Evolutionary conservation across 2,113 vertebrate species (phyloP).

Genomic region (Xyliphius kryptos): DNA sequence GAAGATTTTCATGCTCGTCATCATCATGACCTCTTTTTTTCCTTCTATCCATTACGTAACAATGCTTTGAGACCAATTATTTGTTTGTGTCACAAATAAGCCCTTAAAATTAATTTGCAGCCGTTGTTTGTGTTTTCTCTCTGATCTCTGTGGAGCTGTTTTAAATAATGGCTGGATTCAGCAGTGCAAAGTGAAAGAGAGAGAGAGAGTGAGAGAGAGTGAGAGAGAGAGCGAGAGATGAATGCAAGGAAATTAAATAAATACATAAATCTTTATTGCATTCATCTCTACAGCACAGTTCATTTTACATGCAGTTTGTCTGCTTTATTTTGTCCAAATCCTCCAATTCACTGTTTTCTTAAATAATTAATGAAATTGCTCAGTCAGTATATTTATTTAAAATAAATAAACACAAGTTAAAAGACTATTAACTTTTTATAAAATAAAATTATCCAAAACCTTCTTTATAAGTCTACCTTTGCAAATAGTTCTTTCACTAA

Average conservation of each 20-base stretch:
- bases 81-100: constrained; percentile 40
- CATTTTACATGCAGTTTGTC: background rate
- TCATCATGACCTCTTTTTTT: constrained; percentile 15
- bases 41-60: constrained; percentile 28
- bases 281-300: background rate
- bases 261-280: constrained; percentile 2
- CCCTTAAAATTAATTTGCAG: constrained; percentile 45
- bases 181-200: background rate
- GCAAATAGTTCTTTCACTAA: no score
- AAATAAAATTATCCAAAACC: no score
- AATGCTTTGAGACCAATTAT: constrained; percentile 40
- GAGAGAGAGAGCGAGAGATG: no score
- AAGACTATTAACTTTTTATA: no score
- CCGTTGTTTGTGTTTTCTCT: constrained; percentile 37
- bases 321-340: background rate
- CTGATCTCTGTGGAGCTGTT: constrained; percentile 32
- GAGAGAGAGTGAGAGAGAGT: background rate
- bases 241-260: constrained; percentile 20
- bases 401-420: no score
- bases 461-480: no score
- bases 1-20: constrained; percentile 14
- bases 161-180: constrained; percentile 23
- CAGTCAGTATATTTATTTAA: no score
- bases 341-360: no score
- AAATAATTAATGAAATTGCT: no score